phyloP scores from a whole-genome alignment of 2,888 invertebrate genomes.

The Tachina fera region DNA sequence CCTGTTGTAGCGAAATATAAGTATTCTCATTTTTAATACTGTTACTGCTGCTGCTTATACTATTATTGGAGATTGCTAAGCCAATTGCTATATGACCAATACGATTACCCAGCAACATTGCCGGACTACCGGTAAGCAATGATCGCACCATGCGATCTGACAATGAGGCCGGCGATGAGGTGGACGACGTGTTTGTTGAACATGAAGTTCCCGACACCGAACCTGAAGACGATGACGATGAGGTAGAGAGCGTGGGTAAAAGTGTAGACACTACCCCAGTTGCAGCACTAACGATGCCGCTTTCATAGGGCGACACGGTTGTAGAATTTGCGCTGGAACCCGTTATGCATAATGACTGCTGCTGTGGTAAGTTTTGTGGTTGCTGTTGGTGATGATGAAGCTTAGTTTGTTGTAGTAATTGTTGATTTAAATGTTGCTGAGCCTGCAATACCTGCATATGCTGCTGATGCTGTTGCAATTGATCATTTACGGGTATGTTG shows the following conservation, averaged over 20 bases:
- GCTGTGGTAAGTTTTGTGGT: conserved; percentile 53
- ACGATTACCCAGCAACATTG: conserved; percentile 78
- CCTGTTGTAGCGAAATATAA: conserved; percentile 41
- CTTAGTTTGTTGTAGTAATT: conserved; percentile 69
- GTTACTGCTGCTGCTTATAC: conserved; percentile 35
- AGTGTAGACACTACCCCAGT: conserved; percentile 53
- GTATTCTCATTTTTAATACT: conserved; percentile 58
- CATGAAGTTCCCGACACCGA: conserved; percentile 66
- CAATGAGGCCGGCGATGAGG: conserved; percentile 75
- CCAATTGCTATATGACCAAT: conserved; percentile 80
- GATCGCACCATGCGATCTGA: conserved; percentile 75
- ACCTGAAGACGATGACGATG: conserved; percentile 57
- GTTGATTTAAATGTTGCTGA: conserved; percentile 71
- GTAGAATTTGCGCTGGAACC: conserved; percentile 45
- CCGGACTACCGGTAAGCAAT: conserved; percentile 74
- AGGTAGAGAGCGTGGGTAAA: conserved; percentile 61
- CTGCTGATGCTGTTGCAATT: conserved; percentile 68
- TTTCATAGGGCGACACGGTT: conserved; percentile 56
- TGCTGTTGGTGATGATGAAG: conserved; percentile 55
- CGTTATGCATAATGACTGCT: conserved; percentile 32
- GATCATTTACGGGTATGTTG: conserved; percentile 47
- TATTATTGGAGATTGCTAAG: conserved; percentile 69
- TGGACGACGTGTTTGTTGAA: conserved; percentile 77
- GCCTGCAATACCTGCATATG: conserved; percentile 71
- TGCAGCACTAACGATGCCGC: conserved; percentile 33